phyloP scores from a whole-genome alignment of 2,113 vertebrate genomes.

The Monarcha castaneiventris region DNA sequence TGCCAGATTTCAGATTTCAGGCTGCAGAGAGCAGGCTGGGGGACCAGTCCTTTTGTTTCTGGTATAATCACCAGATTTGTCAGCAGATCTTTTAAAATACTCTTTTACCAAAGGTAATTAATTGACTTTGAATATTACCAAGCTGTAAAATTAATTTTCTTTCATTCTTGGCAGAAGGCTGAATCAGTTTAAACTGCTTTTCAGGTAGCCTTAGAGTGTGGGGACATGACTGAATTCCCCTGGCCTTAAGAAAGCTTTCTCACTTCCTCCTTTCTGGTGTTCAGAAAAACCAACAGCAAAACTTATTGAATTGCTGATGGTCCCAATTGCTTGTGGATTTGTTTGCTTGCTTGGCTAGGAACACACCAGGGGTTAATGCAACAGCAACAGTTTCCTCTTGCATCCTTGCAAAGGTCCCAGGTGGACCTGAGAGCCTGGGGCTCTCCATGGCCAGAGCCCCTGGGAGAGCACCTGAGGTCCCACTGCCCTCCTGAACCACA shows the following conservation, averaged over 20 bases:
- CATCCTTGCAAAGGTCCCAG: background rate
- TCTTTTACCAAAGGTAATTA: background rate
- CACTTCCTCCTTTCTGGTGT: background rate
- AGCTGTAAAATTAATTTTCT: background rate
- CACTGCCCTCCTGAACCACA: background rate
- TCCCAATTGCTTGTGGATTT: background rate
- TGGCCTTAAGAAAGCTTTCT: background rate
- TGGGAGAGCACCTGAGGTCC: background rate
- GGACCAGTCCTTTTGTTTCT: background rate
- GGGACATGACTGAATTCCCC: background rate
- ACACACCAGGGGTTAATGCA: background rate
- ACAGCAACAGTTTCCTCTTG: background rate
- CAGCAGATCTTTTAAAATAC: background rate
- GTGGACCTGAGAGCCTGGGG: accelerated
- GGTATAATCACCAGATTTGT: background rate
- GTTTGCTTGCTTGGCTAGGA: background rate
- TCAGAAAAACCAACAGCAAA: background rate
- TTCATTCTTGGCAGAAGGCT: background rate
- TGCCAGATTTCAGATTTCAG: background rate
- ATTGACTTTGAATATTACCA: background rate
- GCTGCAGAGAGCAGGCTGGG: accelerated
- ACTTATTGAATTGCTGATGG: background rate
- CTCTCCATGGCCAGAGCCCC: background rate
- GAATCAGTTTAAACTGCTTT: background rate
- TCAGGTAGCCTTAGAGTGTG: background rate